Conservation (phyloP, 2,797 vertebrate genomes). For the Onychomys arenicola region DNA sequence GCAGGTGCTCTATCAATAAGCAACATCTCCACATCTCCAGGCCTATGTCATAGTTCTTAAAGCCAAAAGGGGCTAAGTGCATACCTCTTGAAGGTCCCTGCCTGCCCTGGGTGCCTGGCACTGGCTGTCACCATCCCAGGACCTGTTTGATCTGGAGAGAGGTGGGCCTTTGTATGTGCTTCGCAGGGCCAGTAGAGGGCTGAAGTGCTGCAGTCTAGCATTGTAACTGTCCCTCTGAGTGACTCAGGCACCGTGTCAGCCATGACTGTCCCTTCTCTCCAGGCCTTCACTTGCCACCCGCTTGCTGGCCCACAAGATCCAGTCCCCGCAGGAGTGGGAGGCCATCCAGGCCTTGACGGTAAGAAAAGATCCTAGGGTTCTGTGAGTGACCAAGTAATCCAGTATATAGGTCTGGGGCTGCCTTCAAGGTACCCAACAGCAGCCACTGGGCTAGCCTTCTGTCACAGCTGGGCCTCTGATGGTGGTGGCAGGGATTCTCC, state of each 20-base stretch:
- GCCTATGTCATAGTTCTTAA: background rate
- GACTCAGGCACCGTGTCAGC: too few species aligned
- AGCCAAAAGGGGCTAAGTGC: background rate
- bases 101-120: background rate
- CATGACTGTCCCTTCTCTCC: conserved; percentile 34
- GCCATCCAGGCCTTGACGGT: conserved; percentile 97
- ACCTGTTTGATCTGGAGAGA: background rate
- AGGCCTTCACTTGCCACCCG: conserved; percentile 93
- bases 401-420: background rate
- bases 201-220: rapidly evolving
- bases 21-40: too few species aligned
- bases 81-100: background rate
- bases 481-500: background rate
- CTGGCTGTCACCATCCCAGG: background rate
- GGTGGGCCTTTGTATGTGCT: background rate
- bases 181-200: background rate
- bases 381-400: background rate
- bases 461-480: background rate
- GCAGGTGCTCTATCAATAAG: background rate
- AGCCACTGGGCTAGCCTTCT: background rate
- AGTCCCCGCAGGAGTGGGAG: conserved; percentile 99
- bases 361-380: conserved; percentile 69
- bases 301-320: conserved; percentile 98
- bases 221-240: background rate
- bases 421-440: background rate